Percentiles rank a stretch among this genome's conserved stretches.
Conservation (phyloP, 1,140 invertebrate species). For the Papilio polytes region DNA sequence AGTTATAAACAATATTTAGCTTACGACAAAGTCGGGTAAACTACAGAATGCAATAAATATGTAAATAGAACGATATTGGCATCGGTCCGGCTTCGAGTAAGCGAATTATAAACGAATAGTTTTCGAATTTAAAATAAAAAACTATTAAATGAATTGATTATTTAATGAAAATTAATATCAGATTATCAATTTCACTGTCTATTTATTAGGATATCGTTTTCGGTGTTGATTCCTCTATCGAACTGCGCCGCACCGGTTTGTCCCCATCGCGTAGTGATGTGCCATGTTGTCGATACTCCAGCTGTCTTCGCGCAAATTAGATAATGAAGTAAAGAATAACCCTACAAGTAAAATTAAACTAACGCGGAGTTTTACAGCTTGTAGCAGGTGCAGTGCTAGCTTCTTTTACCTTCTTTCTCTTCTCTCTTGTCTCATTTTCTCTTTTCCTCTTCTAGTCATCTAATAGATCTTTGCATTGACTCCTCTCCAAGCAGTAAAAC, state of each 20-base stretch:
- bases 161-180: conserved; percentile 66
- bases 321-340: background rate
- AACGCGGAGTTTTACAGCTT: conserved; percentile 21
- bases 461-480: background rate
- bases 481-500: conserved; percentile 24
- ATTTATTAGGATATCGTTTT: conserved; percentile 79
- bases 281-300: background rate
- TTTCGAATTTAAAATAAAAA: conserved; percentile 76
- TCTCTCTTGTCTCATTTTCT: conserved; percentile 30
- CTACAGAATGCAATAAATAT: conserved; percentile 79
- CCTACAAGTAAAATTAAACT: background rate
- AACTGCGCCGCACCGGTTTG: conserved; percentile 63
- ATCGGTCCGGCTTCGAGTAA: conserved; percentile 70
- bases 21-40: conserved; percentile 57
- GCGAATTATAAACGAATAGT: conserved; percentile 73
- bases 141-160: conserved; percentile 24
- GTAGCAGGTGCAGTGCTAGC: conserved; percentile 8
- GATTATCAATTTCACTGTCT: conserved; percentile 83
- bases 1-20: conserved; percentile 41
- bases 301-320: conserved; percentile 7
- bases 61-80: conserved; percentile 74
- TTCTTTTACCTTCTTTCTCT: conserved; percentile 29
- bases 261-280: conserved; percentile 66
- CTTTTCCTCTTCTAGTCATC: conserved; percentile 30
- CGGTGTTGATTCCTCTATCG: conserved; percentile 81